Evolutionary conservation across 2,113 vertebrate species (phyloP).

Genomic region (Ailuropoda melanoleuca): DNA sequence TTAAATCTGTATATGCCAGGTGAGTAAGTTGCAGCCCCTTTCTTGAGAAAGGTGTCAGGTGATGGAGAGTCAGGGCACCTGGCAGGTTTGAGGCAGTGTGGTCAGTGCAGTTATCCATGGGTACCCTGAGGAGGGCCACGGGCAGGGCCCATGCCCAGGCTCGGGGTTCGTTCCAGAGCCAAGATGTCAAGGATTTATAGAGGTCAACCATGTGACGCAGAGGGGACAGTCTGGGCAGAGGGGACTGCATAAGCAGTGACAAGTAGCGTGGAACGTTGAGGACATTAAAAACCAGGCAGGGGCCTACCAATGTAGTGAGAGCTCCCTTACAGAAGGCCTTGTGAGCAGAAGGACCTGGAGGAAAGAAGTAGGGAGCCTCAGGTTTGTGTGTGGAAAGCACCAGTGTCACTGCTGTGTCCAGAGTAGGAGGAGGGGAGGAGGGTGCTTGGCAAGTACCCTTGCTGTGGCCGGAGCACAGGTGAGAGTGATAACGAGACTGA

Average conservation of each 20-base stretch:
- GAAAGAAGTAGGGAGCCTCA: background rate
- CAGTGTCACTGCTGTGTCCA: background rate
- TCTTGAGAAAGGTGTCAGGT: background rate
- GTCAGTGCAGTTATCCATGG: background rate
- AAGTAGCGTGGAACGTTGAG: fast-evolving
- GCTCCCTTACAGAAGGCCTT: too few species aligned
- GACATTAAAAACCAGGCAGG: background rate
- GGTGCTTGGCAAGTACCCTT: background rate
- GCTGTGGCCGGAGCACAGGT: background rate
- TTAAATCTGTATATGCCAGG: background rate
- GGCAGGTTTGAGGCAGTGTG: background rate
- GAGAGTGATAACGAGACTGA: background rate
- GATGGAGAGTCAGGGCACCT: background rate
- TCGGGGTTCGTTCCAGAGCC: fast-evolving
- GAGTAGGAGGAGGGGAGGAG: background rate
- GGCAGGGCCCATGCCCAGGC: background rate
- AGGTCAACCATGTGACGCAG: background rate
- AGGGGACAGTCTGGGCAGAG: too few species aligned
- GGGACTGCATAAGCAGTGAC: fast-evolving
- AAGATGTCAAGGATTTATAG: background rate
- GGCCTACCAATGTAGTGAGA: background rate
- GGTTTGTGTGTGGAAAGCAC: background rate
- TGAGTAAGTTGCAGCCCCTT: background rate
- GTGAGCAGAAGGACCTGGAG: background rate
- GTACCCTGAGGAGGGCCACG: fast-evolving